phyloP scores from a whole-genome alignment of 2,888 invertebrate species.

The Aspidapion aeneum region DNA sequence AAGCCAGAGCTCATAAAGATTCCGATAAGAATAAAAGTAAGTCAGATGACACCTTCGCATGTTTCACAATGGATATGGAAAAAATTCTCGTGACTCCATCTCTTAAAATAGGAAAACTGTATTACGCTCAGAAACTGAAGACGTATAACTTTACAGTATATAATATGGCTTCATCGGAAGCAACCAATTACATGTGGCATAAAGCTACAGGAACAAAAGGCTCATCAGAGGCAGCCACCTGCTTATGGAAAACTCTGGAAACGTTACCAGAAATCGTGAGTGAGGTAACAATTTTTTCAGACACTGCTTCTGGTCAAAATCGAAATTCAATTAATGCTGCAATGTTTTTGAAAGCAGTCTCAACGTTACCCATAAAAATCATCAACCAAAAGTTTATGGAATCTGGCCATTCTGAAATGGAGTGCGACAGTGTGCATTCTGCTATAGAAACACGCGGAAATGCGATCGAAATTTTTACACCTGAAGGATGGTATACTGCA shows the following conservation, averaged over 20 bases:
- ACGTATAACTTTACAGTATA: constrained; percentile 22
- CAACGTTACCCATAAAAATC: too few relatives aligned
- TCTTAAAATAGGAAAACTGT: too few relatives aligned
- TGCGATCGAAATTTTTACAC: constrained; percentile 23
- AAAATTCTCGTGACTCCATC: too few relatives aligned
- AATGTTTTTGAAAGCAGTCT: constrained; percentile 8
- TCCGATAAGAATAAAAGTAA: constrained; percentile 14
- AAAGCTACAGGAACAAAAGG: constrained; percentile 22
- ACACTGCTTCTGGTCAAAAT: constrained; percentile 22
- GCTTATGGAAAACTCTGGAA: constrained; percentile 12
- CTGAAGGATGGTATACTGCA: constrained; percentile 25
- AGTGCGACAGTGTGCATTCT: too few relatives aligned
- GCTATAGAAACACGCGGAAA: too few relatives aligned
- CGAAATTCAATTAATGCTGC: constrained; percentile 9
- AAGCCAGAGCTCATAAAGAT: too few relatives aligned
- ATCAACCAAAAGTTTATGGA: too few relatives aligned
- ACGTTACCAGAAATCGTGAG: constrained; percentile 2
- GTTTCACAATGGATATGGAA: too few relatives aligned
- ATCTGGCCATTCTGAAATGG: too few relatives aligned
- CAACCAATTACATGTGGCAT: constrained; percentile 25
- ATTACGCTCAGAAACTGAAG: constrained; percentile 22
- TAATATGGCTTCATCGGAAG: constrained; percentile 16
- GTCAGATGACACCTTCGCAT: constrained; percentile 7
- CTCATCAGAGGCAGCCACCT: constrained; percentile 20
- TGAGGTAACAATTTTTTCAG: constrained; percentile 22